A percentile compares a stretch with the other conserved stretches of the same genome.
Evolutionary conservation across 2,888 invertebrate species (phyloP).

Genomic region (Petrolisthes manimaculis): DNA sequence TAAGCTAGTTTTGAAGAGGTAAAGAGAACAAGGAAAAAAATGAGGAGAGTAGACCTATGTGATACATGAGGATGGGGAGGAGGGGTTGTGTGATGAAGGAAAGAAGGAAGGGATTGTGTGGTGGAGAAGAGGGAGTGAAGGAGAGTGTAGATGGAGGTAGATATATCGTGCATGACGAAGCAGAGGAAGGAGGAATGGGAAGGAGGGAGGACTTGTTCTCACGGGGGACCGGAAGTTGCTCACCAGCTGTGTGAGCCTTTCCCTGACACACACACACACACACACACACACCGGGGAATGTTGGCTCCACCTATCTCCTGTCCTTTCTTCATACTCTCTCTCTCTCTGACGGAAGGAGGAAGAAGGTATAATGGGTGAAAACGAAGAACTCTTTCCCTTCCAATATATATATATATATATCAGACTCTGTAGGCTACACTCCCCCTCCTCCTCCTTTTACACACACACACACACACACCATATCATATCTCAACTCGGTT

Average conservation of each 20-base stretch:
- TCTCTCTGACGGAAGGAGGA: background rate
- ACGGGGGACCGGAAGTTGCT: too few species aligned
- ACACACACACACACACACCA: background rate
- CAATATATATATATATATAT: too few species aligned
- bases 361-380: too few species aligned
- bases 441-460: background rate
- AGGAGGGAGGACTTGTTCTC: background rate
- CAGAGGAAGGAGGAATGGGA: conserved; percentile 11
- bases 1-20: background rate
- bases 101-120: background rate
- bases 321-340: background rate
- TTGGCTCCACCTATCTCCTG: background rate
- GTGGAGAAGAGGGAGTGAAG: background rate
- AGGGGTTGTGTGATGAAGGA: background rate
- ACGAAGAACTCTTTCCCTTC: too few species aligned
- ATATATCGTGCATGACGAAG: background rate
- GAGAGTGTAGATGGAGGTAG: background rate
- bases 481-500: too few species aligned
- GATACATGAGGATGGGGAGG: background rate
- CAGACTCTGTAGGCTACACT: too few species aligned
- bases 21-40: background rate
- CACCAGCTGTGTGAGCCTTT: too few species aligned
- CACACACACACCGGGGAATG: background rate
- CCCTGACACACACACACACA: too few species aligned
- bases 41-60: background rate